phyloP scores from a whole-genome alignment of 2,888 invertebrate species.

The Trichacis sp. region DNA sequence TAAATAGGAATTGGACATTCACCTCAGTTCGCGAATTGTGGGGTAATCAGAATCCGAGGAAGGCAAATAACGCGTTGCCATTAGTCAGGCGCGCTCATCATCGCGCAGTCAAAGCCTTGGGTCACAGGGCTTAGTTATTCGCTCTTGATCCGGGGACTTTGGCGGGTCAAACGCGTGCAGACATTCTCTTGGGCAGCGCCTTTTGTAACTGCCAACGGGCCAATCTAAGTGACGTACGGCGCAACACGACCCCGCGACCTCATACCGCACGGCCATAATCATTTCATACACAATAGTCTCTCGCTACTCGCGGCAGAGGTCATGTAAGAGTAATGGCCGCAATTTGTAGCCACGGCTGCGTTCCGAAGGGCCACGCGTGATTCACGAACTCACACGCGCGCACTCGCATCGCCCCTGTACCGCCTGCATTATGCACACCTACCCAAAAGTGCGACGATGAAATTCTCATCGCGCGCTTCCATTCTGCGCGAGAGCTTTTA shows the following conservation, averaged over 20 bases:
- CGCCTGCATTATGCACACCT: slow-evolving; percentile 33
- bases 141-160: slow-evolving; percentile 6
- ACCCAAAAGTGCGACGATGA: slow-evolving; percentile 30
- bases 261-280: slow-evolving; percentile 63
- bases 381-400: slow-evolving; percentile 54
- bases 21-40: too few species aligned
- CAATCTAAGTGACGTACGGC: slow-evolving; percentile 66
- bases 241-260: slow-evolving; percentile 59
- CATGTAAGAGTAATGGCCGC: slow-evolving; percentile 64
- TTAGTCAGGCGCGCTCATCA: too few species aligned
- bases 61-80: too few species aligned
- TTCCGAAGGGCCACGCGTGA: slow-evolving; percentile 55
- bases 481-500: slow-evolving; percentile 37
- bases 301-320: slow-evolving; percentile 46
- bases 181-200: slow-evolving; percentile 38
- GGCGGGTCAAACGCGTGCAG: slow-evolving; percentile 10
- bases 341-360: slow-evolving; percentile 62
- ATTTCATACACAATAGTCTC: slow-evolving; percentile 65
- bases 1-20: too few species aligned
- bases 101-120: too few species aligned
- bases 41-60: too few species aligned
- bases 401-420: background rate
- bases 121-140: too few species aligned
- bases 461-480: slow-evolving; percentile 34
- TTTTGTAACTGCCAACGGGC: slow-evolving; percentile 60